These are phyloP conservation scores for Apamea crenata DNA, from an alignment of 2,888 invertebrate species.

Conservation along the genomic window DNA sequence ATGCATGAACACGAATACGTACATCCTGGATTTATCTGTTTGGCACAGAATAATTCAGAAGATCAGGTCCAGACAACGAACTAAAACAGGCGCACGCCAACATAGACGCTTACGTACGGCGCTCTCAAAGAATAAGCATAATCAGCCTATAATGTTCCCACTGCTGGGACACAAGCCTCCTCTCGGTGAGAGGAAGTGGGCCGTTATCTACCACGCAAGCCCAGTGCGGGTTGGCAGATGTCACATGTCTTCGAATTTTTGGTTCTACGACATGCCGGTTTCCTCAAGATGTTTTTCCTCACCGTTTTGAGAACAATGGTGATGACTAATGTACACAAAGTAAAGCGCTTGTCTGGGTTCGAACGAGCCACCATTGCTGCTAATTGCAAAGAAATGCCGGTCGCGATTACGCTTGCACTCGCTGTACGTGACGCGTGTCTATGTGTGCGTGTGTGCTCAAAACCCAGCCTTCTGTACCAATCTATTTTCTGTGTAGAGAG, in stretches of 20 bases:
- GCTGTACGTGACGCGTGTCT: not conserved
- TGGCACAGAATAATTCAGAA: constrained; percentile 10
- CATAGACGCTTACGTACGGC: not conserved
- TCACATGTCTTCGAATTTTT: not conserved
- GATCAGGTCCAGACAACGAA: not conserved
- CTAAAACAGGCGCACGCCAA: too few relatives aligned
- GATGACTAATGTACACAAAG: not conserved
- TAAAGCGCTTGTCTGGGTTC: not conserved
- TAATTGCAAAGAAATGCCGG: not conserved
- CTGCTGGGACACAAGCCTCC: too few relatives aligned
- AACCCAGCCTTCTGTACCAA: not conserved
- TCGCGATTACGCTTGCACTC: not conserved
- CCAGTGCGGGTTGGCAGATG: not conserved
- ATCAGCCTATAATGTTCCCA: too few relatives aligned
- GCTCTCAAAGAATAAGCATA: not conserved
- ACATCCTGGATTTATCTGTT: constrained; percentile 17
- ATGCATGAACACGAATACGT: constrained; percentile 36
- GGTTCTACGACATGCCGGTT: not conserved
- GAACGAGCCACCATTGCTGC: too few relatives aligned
- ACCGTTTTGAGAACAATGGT: not conserved
- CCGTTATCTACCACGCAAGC: not conserved
- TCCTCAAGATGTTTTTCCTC: too few relatives aligned
- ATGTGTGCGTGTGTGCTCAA: too few relatives aligned
- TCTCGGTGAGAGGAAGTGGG: too few relatives aligned
- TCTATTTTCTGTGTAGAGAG: not conserved